Base-by-base conservation (phyloP, 2,888 invertebrate species). In the Encarsia formosa region DNA sequence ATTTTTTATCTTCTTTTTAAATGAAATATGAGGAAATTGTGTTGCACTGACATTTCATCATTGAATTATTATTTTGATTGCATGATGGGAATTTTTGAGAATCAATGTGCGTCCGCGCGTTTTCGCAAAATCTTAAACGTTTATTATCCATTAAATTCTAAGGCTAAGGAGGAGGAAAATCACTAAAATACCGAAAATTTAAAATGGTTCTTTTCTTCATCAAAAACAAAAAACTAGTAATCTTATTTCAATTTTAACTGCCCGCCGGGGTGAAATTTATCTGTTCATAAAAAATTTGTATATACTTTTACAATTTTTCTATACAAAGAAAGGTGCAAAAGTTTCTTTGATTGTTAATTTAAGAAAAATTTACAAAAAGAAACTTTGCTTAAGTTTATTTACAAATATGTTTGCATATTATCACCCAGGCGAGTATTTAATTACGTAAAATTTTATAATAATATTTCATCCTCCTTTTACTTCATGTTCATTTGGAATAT, bases 151-250 rank as follows among this genome's bases (percentile, higher is more conserved):
- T 49, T 37, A 49, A 51, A 41, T 23, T 42, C 49, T 49, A 56
- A 48, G 49, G 29, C 39, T 34, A 40, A 52, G 49, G 52, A 56
- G 55, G 52, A 43, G 52, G 55, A 52, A 55, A 52, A 39, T 11
- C n/a, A n/a, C n/a, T n/a, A n/a, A n/a, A n/a, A n/a, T n/a, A n/a
- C n/a, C n/a, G n/a, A n/a, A n/a, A n/a, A n/a, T n/a, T n/a, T n/a
- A n/a, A n/a, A n/a, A n/a, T n/a, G n/a, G n/a, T n/a, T n/a, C n/a
- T n/a, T n/a, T n/a, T n/a, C n/a, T n/a, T n/a, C n/a, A n/a, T n/a
- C n/a, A n/a, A n/a, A n/a, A n/a, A n/a, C n/a, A n/a, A n/a, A n/a
- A n/a, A n/a, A n/a, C n/a, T n/a, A n/a, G n/a, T n/a, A n/a, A n/a
- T n/a, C n/a, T n/a, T n/a, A n/a, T n/a, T n/a, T n/a, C n/a, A n/a